Conservation (phyloP, 2,113 vertebrate species). For the Martes martes region DNA sequence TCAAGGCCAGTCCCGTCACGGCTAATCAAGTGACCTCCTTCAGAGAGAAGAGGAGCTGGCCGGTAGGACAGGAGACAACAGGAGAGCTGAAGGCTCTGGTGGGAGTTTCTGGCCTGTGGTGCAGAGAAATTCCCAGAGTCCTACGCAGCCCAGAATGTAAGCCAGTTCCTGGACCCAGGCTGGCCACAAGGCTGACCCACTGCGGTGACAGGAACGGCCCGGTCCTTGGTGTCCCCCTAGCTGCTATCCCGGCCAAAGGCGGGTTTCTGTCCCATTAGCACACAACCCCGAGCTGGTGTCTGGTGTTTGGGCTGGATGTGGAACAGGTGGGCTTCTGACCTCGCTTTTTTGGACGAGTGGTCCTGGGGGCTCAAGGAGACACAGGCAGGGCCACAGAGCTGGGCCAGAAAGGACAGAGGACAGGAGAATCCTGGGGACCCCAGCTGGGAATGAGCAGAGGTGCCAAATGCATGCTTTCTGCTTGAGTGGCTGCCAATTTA, state of each 20-base stretch:
- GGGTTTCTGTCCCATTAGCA: accelerated
- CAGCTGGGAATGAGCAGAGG: not conserved
- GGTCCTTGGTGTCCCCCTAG: accelerated
- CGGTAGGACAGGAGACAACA: not conserved
- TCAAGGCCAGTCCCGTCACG: not conserved
- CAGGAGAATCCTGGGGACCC: accelerated
- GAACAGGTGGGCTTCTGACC: not conserved
- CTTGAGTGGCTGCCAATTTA: not conserved
- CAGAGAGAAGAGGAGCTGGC: not conserved
- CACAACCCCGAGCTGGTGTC: not conserved
- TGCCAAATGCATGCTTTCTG: not conserved
- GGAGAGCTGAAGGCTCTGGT: not conserved
- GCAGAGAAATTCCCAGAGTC: not conserved
- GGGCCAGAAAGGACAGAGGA: not conserved
- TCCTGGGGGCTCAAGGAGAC: too few species aligned
- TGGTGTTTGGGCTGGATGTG: accelerated
- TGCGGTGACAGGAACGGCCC: accelerated
- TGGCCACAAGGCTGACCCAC: accelerated
- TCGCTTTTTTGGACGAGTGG: accelerated
- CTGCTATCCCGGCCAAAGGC: accelerated
- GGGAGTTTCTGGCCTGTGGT: not conserved
- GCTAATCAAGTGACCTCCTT: not conserved
- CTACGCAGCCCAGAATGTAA: accelerated
- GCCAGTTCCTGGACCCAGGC: not conserved
- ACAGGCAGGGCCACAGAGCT: accelerated